Conservation (phyloP, 2,888 invertebrate genomes). For the Pharmacophagus antenor region DNA sequence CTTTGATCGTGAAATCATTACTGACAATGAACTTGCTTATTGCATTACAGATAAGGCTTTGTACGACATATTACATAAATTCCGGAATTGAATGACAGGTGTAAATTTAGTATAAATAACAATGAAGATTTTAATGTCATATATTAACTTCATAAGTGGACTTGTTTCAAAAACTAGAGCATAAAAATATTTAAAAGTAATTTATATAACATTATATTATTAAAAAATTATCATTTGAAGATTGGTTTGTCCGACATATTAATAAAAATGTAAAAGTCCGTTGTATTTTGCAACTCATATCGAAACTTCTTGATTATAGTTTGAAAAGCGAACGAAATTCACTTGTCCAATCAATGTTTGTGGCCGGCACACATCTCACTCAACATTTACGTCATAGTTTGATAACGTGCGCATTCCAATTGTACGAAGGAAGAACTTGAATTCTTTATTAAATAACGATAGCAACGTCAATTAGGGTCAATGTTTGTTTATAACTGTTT, state of each 20-base stretch:
- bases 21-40: conserved; percentile 15
- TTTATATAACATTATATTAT: no score
- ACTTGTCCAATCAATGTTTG: conserved; percentile 29
- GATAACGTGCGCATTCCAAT: conserved; percentile 30
- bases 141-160: no score
- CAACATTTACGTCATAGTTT: conserved; percentile 30
- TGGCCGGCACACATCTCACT: conserved; percentile 27
- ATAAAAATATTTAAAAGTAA: no score
- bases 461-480: conserved; percentile 28
- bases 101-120: neutral
- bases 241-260: neutral
- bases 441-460: conserved; percentile 31
- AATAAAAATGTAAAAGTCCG: neutral
- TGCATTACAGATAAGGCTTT: neutral
- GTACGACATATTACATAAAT: neutral
- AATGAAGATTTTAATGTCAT: no score
- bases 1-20: conserved; percentile 17
- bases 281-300: conserved; percentile 6
- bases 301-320: conserved; percentile 30
- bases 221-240: no score
- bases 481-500: conserved; percentile 29
- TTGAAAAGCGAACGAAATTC: conserved; percentile 47
- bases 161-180: no score
- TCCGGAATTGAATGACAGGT: no score
- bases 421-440: conserved; percentile 28